These are phyloP conservation scores for Pelmatolapia mariae DNA, from an alignment of 2,113 vertebrate species.

Conservation along the genomic window DNA sequence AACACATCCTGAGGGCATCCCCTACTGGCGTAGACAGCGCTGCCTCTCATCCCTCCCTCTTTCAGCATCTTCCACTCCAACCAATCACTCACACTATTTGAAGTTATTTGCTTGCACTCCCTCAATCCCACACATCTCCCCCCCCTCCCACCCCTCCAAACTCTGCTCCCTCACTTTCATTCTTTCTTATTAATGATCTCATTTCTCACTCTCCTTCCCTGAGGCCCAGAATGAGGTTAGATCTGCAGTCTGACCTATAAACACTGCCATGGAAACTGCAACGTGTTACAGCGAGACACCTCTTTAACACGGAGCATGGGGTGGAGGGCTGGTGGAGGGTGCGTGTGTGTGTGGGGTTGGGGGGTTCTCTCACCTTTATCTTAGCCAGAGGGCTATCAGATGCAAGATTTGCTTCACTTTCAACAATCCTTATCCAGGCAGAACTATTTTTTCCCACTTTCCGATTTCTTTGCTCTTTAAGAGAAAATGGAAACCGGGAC, in stretches of 20 bases:
- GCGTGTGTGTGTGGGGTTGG: background rate
- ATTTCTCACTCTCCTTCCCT: constrained; percentile 63
- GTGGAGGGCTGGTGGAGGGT: background rate
- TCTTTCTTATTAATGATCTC: constrained; percentile 67
- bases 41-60: constrained; percentile 24
- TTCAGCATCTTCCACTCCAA: constrained; percentile 25
- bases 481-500: background rate
- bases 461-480: background rate
- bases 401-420: constrained; percentile 21
- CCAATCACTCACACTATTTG: constrained; percentile 60
- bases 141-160: background rate
- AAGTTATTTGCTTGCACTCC: constrained; percentile 57
- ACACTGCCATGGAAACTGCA: constrained; percentile 60
- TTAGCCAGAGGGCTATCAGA: constrained; percentile 27
- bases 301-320: constrained; percentile 14
- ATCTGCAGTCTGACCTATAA: constrained; percentile 61
- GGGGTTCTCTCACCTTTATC: constrained; percentile 37
- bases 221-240: constrained; percentile 60
- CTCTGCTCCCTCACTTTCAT: constrained; percentile 52
- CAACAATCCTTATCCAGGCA: constrained; percentile 6
- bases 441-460: background rate
- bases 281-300: constrained; percentile 33
- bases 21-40: constrained; percentile 51
- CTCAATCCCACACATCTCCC: background rate
- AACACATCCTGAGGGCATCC: constrained; percentile 70